Percentiles rank a stretch among this genome's conserved stretches.
These are phyloP conservation scores for Aurelia aurita complex sp. Pacific DNA, from an alignment of 30 jellyfish, hydroid and myxozoan species.

Conservation along the genomic window DNA sequence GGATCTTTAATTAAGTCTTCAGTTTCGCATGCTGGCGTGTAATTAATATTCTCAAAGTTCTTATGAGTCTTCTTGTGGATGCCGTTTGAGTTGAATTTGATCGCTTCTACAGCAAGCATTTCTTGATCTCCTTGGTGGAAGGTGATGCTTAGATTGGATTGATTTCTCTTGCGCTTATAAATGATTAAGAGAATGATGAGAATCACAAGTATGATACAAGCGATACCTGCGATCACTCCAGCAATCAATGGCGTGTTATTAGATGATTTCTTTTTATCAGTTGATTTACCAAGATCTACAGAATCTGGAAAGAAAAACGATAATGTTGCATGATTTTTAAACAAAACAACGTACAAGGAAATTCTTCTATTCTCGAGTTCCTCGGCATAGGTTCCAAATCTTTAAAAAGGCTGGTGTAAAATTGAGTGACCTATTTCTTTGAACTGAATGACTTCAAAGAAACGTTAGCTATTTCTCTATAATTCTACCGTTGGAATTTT, in stretches of 20 bases:
- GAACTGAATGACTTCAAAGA: too few species aligned
- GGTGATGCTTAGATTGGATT: conserved; percentile 42
- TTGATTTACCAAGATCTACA: neutral
- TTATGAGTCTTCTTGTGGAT: conserved; percentile 40
- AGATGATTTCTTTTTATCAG: neutral
- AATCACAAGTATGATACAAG: conserved; percentile 32
- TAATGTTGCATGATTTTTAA: neutral
- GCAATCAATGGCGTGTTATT: conserved; percentile 39
- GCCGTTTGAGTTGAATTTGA: conserved; percentile 44
- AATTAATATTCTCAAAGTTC: conserved; percentile 78
- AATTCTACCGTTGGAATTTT: too few species aligned
- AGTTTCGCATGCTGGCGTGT: conserved; percentile 54
- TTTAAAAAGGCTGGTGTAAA: too few species aligned
- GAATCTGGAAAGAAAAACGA: conserved; percentile 21
- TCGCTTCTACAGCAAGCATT: conserved; percentile 21
- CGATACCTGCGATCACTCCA: conserved; percentile 55
- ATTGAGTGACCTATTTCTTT: too few species aligned
- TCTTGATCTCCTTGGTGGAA: conserved; percentile 57
- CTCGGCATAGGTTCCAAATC: too few species aligned
- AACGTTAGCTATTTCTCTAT: too few species aligned
- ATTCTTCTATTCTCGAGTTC: neutral
- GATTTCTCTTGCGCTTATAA: conserved; percentile 39
- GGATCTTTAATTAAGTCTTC: conserved; percentile 67
- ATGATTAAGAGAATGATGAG: conserved; percentile 39
- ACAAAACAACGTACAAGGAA: neutral